phyloP scores from a whole-genome alignment of 2,797 vertebrate species.

The Leptoclinus maculatus region DNA sequence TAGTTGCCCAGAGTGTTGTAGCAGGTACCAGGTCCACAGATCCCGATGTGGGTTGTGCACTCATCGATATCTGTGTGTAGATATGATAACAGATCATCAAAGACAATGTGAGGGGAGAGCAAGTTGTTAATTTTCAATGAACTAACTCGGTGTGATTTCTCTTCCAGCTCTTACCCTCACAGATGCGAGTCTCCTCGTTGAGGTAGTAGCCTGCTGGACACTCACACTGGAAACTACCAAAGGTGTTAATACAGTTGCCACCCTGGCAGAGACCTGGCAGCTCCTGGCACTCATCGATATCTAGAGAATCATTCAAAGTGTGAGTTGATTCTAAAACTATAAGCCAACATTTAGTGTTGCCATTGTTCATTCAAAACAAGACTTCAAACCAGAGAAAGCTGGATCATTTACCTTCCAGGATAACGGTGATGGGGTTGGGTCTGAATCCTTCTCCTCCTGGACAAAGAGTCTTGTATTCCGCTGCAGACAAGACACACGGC shows the following conservation, averaged over 20 bases:
- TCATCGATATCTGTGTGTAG: conserved; percentile 90
- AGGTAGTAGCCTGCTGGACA: conserved; percentile 94
- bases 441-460: conserved; percentile 95
- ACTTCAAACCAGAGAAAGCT: neutral
- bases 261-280: conserved; percentile 94
- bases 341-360: neutral
- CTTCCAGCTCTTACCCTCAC: conserved; percentile 86
- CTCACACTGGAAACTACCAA: conserved; percentile 96
- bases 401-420: conserved; percentile 89
- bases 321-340: neutral
- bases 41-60: conserved; percentile 89
- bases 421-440: conserved; percentile 94
- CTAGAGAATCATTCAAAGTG: conserved; percentile 68
- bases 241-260: conserved; percentile 94
- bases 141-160: neutral
- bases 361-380: neutral
- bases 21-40: conserved; percentile 94
- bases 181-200: conserved; percentile 90
- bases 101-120: neutral
- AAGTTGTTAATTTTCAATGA: neutral
- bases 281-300: conserved; percentile 95
- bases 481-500: conserved; percentile 70
- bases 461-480: conserved; percentile 95
- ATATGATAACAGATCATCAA: neutral
- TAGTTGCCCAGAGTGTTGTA: conserved; percentile 96